A percentile compares a stretch with the other conserved stretches of the same genome.
phyloP scores from a whole-genome alignment of 2,113 vertebrate genomes.

The Puffinus mauretanicus region DNA sequence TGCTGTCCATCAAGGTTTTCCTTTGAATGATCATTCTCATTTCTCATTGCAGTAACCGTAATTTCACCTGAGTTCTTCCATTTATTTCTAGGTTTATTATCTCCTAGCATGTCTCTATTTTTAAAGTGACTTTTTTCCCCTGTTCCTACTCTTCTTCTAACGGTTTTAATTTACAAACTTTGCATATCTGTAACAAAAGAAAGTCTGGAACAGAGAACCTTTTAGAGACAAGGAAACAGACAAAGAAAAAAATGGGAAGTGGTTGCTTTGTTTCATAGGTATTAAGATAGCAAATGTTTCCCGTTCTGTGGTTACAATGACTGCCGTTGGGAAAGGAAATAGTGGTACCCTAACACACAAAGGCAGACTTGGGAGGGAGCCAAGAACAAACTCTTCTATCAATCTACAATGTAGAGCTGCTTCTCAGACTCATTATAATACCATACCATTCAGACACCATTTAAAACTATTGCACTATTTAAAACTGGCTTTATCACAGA shows the following conservation, averaged over 20 bases:
- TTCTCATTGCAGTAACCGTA: neutral
- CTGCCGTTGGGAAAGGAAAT: neutral
- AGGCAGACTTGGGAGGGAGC: neutral
- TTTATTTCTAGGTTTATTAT: neutral
- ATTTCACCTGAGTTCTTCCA: neutral
- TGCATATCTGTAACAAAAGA: neutral
- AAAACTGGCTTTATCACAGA: neutral
- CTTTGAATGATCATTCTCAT: neutral
- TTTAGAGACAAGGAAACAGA: neutral
- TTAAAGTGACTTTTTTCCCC: neutral
- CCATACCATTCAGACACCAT: neutral
- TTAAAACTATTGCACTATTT: neutral
- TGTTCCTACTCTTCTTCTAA: neutral
- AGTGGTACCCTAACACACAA: neutral
- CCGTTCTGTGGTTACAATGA: neutral
- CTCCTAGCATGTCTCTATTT: neutral
- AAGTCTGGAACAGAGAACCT: neutral
- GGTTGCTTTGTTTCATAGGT: neutral
- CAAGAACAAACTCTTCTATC: neutral
- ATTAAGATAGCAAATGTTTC: neutral
- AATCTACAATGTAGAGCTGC: accelerated
- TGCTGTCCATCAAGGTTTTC: neutral
- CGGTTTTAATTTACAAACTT: neutral
- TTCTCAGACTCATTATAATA: neutral
- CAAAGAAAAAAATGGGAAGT: neutral